phyloP scores from a whole-genome alignment of 2,888 invertebrate species.

The Trichopoda pennipes region DNA sequence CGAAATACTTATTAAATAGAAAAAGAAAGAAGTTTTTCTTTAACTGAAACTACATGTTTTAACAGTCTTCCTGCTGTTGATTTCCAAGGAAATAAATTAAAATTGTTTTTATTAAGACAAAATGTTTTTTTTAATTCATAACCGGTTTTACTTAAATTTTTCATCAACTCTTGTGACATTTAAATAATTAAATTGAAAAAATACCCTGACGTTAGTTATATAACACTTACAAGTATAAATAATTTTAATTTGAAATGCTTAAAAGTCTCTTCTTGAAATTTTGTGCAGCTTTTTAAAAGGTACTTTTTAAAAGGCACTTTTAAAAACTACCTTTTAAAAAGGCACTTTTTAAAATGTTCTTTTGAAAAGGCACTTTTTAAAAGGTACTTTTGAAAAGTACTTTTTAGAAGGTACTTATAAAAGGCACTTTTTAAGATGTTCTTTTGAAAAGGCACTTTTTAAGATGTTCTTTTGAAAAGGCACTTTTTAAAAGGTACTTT shows the following conservation, averaged over 20 bases:
- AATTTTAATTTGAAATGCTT: no score
- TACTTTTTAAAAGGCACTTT: no score
- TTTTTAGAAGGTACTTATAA: neutral
- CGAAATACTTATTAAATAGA: neutral
- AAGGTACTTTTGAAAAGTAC: neutral
- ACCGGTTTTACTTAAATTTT: no score
- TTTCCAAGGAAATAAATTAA: no score
- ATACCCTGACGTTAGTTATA: neutral
- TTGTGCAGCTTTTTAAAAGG: no score
- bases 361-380: neutral
- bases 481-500: no score
- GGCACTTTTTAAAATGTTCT: neutral
- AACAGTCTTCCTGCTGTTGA: no score
- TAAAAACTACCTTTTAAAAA: neutral
- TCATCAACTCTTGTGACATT: neutral
- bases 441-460: neutral
- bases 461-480: neutral
- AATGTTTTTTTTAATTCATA: no score
- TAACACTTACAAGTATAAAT: neutral
- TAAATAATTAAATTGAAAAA: neutral
- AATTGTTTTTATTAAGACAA: no score
- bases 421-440: slow-evolving; percentile 1
- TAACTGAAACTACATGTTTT: no score
- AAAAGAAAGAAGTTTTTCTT: no score
- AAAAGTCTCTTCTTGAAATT: no score